Conservation (phyloP, 1,140 invertebrate genomes). For the Dreissena polymorpha region DNA sequence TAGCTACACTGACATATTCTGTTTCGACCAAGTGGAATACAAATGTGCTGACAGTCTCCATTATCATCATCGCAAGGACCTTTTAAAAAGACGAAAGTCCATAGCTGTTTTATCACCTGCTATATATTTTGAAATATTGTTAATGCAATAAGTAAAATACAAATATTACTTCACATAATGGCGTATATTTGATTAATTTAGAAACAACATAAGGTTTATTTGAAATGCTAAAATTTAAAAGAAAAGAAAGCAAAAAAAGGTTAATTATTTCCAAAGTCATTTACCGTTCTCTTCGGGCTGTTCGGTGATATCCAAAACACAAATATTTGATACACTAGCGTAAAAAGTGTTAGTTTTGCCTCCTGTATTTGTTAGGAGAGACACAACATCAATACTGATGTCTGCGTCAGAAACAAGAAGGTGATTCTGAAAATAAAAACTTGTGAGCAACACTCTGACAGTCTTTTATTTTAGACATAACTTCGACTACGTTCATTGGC, state of each 20-base stretch:
- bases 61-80: conserved; percentile 34
- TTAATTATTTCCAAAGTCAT: neutral
- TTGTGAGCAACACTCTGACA: neutral
- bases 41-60: conserved; percentile 44
- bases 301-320: conserved; percentile 8
- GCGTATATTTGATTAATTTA: neutral
- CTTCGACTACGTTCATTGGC: neutral
- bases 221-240: neutral
- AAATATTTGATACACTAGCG: neutral
- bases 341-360: neutral
- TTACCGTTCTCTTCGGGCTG: conserved; percentile 11
- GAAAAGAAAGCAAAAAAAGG: neutral
- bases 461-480: neutral
- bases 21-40: conserved; percentile 37
- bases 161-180: neutral
- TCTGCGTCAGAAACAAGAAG: neutral
- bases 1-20: conserved; percentile 42
- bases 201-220: neutral
- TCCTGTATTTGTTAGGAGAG: conserved; percentile 1
- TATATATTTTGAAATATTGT: neutral
- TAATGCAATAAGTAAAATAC: neutral
- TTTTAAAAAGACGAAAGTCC: neutral
- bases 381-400: neutral
- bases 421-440: conserved; percentile 16
- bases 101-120: neutral